These are phyloP conservation scores for Neria commutata DNA, from an alignment of 2,888 invertebrate genomes.

Conservation along the genomic window DNA sequence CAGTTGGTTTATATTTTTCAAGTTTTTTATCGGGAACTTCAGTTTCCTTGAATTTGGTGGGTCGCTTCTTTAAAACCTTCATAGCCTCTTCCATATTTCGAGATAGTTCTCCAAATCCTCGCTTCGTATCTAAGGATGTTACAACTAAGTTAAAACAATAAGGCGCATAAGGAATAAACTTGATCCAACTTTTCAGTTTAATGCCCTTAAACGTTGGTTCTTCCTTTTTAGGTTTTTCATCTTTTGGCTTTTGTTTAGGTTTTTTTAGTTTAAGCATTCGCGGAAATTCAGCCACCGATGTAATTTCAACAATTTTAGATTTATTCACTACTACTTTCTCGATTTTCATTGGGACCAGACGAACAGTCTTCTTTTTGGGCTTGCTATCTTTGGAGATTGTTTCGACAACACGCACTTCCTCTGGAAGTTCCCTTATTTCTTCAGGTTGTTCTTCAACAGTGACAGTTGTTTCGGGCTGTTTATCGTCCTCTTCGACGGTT, in stretches of 20 bases:
- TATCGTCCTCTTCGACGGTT: conserved; percentile 15
- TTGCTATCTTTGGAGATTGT: too few species aligned
- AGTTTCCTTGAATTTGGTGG: conserved; percentile 65
- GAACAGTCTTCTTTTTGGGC: too few species aligned
- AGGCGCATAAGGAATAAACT: conserved; percentile 70
- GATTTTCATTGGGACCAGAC: conserved; percentile 66
- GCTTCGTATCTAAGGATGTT: conserved; percentile 62
- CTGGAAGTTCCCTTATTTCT: too few species aligned
- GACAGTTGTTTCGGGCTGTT: conserved; percentile 10
- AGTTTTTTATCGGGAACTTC: conserved; percentile 66
- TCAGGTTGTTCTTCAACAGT: too few species aligned
- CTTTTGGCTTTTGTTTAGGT: conserved; percentile 53
- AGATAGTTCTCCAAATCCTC: conserved; percentile 71
- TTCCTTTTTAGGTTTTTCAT: conserved; percentile 63
- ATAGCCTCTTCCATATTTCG: conserved; percentile 72
- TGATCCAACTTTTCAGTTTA: conserved; percentile 75
- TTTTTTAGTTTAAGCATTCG: conserved; percentile 71
- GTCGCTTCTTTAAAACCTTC: conserved; percentile 67
- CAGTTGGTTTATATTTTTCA: conserved; percentile 60
- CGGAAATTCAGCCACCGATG: conserved; percentile 66
- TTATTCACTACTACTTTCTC: conserved; percentile 67
- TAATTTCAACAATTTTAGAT: conserved; percentile 68
- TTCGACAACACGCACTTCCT: too few species aligned
- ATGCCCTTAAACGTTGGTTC: conserved; percentile 70
- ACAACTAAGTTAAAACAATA: conserved; percentile 51